phyloP scores from a whole-genome alignment of 2,113 vertebrate species.

The Eurypyga helias region DNA sequence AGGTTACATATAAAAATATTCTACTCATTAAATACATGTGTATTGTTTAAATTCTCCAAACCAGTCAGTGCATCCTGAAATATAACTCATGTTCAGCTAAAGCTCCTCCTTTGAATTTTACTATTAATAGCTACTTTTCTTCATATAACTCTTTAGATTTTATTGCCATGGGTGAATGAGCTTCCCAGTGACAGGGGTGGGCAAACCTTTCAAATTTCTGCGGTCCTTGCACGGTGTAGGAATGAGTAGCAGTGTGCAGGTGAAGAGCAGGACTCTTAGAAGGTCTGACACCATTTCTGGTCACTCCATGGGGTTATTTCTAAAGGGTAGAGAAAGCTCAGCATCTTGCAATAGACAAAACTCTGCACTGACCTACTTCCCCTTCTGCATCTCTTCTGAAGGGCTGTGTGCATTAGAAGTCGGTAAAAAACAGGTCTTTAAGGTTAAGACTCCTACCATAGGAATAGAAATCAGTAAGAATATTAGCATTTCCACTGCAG shows the following conservation, averaged over 20 bases:
- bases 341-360: not conserved
- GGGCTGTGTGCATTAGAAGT: rapidly evolving
- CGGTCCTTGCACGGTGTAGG: not conserved
- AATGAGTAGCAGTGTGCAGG: not conserved
- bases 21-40: not conserved
- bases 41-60: not conserved
- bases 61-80: not conserved
- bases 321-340: not conserved
- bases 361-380: not conserved
- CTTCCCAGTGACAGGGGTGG: not conserved
- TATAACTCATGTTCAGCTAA: not conserved
- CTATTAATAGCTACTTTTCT: not conserved
- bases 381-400: not conserved
- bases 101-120: not conserved
- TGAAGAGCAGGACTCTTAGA: not conserved
- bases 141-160: not conserved
- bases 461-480: not conserved
- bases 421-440: not conserved
- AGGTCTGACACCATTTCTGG: not conserved
- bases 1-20: not conserved
- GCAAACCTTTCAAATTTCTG: not conserved
- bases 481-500: not conserved
- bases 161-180: not conserved
- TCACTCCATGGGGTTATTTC: not conserved
- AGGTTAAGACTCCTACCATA: not conserved